These are phyloP conservation scores for Epirrita christyi DNA, from an alignment of 2,888 invertebrate genomes.

Conservation along the genomic window DNA sequence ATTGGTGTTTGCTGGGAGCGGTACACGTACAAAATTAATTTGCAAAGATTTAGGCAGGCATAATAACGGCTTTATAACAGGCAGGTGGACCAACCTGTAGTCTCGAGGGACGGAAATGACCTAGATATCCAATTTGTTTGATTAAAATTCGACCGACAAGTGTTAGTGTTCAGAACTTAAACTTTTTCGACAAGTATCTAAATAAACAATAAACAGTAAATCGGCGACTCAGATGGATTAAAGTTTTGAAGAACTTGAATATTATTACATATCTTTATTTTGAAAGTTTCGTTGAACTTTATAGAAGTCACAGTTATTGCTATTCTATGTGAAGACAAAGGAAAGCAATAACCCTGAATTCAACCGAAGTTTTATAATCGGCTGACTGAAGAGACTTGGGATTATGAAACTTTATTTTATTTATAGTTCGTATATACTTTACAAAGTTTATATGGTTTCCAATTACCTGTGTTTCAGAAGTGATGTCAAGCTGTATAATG, in stretches of 20 bases:
- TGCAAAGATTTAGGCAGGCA: conserved; percentile 38
- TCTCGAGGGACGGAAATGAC: conserved; percentile 27
- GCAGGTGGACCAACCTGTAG: background rate
- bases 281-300: conserved; percentile 11
- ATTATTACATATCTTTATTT: background rate
- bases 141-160: conserved; percentile 20
- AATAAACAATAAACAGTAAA: background rate
- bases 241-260: background rate
- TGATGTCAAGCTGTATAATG: conserved; percentile 91
- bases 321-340: background rate
- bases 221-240: background rate
- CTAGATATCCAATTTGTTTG: conserved; percentile 20
- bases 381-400: conserved; percentile 1
- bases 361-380: conserved; percentile 9
- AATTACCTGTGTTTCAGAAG: conserved; percentile 88
- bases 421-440: conserved; percentile 1
- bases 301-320: conserved; percentile 11
- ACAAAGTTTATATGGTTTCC: background rate
- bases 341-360: background rate
- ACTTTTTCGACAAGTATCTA: conserved; percentile 14
- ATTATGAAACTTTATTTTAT: background rate
- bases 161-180: conserved; percentile 19
- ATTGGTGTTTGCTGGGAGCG: conserved; percentile 58
- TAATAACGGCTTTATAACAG: conserved; percentile 24
- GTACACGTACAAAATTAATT: conserved; percentile 56